phyloP scores from a whole-genome alignment of 2,797 vertebrate genomes.

The Catostomus latipinnis region DNA sequence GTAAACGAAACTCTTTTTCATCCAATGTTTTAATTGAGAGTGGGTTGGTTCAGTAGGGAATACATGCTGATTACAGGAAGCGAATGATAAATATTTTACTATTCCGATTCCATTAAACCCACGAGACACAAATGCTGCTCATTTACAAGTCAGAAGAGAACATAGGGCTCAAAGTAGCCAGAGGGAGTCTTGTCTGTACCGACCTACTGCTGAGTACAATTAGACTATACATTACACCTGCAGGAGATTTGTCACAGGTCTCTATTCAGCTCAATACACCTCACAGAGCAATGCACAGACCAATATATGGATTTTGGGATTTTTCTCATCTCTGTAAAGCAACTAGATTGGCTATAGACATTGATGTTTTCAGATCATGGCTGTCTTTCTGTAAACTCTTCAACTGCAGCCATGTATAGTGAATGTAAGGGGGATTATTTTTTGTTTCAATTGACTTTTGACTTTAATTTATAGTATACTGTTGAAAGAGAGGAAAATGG shows the following conservation, averaged over 20 bases:
- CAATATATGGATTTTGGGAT: slow-evolving; percentile 13
- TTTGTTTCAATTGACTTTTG: background rate
- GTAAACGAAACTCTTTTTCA: slow-evolving; percentile 32
- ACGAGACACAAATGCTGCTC: slow-evolving; percentile 44
- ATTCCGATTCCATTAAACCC: slow-evolving; percentile 45
- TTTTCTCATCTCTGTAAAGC: background rate
- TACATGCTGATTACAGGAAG: slow-evolving; percentile 51
- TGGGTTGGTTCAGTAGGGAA: slow-evolving; percentile 26
- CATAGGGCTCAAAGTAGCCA: slow-evolving; percentile 4
- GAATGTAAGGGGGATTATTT: background rate
- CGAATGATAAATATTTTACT: slow-evolving; percentile 60
- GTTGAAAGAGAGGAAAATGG: background rate
- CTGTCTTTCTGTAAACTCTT: background rate
- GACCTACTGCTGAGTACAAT: slow-evolving; percentile 23
- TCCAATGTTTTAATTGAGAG: slow-evolving; percentile 44
- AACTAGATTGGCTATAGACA: background rate
- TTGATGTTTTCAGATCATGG: background rate
- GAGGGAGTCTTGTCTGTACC: slow-evolving; percentile 35
- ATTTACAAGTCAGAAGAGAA: slow-evolving; percentile 53
- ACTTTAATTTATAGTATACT: background rate
- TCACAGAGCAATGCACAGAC: background rate
- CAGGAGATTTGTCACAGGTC: slow-evolving; percentile 28
- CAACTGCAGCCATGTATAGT: background rate
- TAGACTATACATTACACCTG: slow-evolving; percentile 37
- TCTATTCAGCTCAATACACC: background rate